A percentile compares a stretch with the other conserved stretches of the same genome.
These are phyloP conservation scores for Drosophila paranaensis DNA, from an alignment of 2,888 invertebrate species.

Conservation along the genomic window DNA sequence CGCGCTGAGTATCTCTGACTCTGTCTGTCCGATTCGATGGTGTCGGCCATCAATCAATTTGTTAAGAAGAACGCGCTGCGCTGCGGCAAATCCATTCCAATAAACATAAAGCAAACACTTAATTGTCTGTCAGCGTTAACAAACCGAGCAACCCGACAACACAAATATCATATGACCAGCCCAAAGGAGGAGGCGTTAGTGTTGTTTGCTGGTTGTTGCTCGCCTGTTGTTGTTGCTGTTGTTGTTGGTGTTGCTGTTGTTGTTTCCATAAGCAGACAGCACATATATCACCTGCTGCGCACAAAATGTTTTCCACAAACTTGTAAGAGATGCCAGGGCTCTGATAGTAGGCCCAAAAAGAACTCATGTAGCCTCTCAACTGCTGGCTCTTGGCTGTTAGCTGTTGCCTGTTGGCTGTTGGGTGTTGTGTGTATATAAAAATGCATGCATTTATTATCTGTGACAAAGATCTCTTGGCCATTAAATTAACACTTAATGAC, in stretches of 20 bases:
- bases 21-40: conserved; percentile 23
- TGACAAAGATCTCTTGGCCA: conserved; percentile 80
- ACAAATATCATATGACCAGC: conserved; percentile 77
- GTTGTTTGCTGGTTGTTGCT: conserved; percentile 38
- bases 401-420: conserved; percentile 4
- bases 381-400: conserved; percentile 14
- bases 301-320: conserved; percentile 80
- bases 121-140: conserved; percentile 81
- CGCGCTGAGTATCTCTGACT: neutral
- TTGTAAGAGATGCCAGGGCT: conserved; percentile 75
- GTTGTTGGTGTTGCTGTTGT: conserved; percentile 36
- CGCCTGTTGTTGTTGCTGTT: conserved; percentile 33
- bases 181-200: conserved; percentile 52
- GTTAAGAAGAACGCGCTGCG: conserved; percentile 67
- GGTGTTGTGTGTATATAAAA: conserved; percentile 49
- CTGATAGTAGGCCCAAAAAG: conserved; percentile 64
- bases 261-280: conserved; percentile 66
- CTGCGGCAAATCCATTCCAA: conserved; percentile 74
- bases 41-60: conserved; percentile 76
- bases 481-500: conserved; percentile 82
- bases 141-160: conserved; percentile 77
- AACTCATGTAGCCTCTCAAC: conserved; percentile 54
- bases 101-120: conserved; percentile 81
- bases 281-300: conserved; percentile 80
- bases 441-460: conserved; percentile 76